A percentile compares a stretch with the other conserved stretches of the same genome.
Evolutionary conservation across 2,113 vertebrate genomes (phyloP).

Genomic region (Ammodytes dubius): DNA sequence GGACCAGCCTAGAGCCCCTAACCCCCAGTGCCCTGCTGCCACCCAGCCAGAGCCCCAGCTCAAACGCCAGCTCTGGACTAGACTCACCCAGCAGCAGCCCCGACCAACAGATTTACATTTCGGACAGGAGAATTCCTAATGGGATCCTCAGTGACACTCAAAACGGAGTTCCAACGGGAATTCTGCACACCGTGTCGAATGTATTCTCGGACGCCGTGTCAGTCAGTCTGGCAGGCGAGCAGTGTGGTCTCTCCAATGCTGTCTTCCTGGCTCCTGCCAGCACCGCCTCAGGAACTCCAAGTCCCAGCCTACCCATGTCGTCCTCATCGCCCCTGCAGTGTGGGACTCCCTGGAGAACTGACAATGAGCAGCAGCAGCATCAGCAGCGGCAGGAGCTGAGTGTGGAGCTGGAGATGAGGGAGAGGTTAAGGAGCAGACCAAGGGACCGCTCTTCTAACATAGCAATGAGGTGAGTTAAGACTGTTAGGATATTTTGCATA

Average conservation of each 20-base stretch:
- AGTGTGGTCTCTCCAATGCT: constrained; percentile 61
- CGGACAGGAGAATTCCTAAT: constrained; percentile 64
- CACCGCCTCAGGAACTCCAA: constrained; percentile 75
- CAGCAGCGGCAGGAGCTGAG: constrained; percentile 80
- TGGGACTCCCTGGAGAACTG: constrained; percentile 78
- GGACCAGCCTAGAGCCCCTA: constrained; percentile 66
- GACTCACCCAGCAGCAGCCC: constrained; percentile 76
- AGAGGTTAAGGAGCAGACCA: constrained; percentile 82
- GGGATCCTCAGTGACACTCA: constrained; percentile 63
- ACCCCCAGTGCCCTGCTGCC: constrained; percentile 58
- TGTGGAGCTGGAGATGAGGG: constrained; percentile 81
- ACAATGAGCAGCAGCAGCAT: constrained; percentile 75
- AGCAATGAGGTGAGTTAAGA: constrained; percentile 66
- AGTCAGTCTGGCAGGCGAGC: constrained; percentile 70
- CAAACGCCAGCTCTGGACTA: constrained; percentile 68
- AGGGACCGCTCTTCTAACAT: constrained; percentile 63
- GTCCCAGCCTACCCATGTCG: constrained; percentile 82
- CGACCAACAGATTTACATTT: constrained; percentile 72
- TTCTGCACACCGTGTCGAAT: constrained; percentile 38
- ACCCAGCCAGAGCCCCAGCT: constrained; percentile 73
- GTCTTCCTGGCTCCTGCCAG: constrained; percentile 76
- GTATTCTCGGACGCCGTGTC: constrained; percentile 51
- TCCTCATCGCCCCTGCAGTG: constrained; percentile 79
- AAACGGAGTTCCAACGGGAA: constrained; percentile 42
- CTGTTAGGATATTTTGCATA: neutral